Conservation (phyloP, 53 echinoderm and acorn worm genomes). For the Hippasteria phrygiana region DNA sequence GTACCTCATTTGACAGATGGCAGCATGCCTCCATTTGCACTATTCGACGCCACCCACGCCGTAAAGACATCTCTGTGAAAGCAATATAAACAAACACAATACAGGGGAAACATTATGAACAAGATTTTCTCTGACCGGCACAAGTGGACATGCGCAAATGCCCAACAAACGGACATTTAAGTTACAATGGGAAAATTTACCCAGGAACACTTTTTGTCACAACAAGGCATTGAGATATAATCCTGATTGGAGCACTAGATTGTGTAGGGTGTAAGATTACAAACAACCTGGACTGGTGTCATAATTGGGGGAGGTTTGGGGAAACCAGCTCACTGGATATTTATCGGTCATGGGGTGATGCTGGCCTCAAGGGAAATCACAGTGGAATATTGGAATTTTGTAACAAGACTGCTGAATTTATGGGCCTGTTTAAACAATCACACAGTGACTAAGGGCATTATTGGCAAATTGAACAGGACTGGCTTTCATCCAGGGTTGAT, state of each 20-base stretch:
- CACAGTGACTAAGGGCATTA: too few species aligned
- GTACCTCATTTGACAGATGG: constrained; percentile 87
- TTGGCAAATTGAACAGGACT: too few species aligned
- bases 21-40: constrained; percentile 80
- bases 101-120: not conserved
- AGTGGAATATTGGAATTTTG: too few species aligned
- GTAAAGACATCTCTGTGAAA: constrained; percentile 98
- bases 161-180: not conserved
- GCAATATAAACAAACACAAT: not conserved
- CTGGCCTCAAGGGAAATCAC: too few species aligned
- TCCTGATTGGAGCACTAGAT: not conserved
- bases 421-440: too few species aligned
- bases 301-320: not conserved
- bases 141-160: not conserved
- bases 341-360: too few species aligned
- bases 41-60: constrained; percentile 93
- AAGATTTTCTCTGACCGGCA: not conserved
- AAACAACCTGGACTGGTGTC: not conserved
- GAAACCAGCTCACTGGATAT: too few species aligned
- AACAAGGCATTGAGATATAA: not conserved
- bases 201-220: not conserved
- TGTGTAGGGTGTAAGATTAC: not conserved
- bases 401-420: too few species aligned
- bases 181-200: not conserved
- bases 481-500: too few species aligned